Base-by-base conservation (phyloP, 2,888 invertebrate species). In the Scaptomyza parva region DNA sequence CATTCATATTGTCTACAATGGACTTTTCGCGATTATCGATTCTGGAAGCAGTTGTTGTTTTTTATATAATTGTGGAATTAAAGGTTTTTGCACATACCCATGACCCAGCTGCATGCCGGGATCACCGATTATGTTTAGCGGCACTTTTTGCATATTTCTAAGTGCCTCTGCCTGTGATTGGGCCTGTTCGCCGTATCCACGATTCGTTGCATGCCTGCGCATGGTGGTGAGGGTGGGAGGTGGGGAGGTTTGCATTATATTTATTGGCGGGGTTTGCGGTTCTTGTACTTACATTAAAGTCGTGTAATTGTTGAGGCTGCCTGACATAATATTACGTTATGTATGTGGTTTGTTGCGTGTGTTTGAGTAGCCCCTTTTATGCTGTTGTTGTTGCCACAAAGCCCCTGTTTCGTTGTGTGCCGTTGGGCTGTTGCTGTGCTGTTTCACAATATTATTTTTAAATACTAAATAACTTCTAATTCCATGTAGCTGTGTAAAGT, bases 301-400 rank as follows among this genome's bases (percentile, higher is more conserved):
- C 44, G 91, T 89, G 76, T 91, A 91, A 83, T 89, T 89, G 74
- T 91, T 88, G 61, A 91, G 89, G 71, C 89, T 89, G 72, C 90
- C 91, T 64, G 91, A 91, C 91, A 91, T 91, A 69, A 66, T 78
- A 58, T 44, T 44, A 22, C 54, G 12, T 52, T 30, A 43, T 55
- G 47, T 20, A 30, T 47, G 35, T n/a, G 28, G 33, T 37, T 55
- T 47, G 20, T 30, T 9, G 55, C 24, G 58, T 58, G 48, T 44
- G 41, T 30, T 51, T 50, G 3, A 33, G 24, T 52, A 14, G 55
- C 52, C 28, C 47, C 55, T 57, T 48, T 22, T 52, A n/a, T 69
- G 30, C 20, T 37, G n/a, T 52, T n/a, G 17, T 30, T 51, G 22
- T 71, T 68, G 39, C 39, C 11, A 14, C 39, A 33, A 43, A 30